Base-by-base conservation (phyloP, 1,140 invertebrate species). In the Halesus radiatus region DNA sequence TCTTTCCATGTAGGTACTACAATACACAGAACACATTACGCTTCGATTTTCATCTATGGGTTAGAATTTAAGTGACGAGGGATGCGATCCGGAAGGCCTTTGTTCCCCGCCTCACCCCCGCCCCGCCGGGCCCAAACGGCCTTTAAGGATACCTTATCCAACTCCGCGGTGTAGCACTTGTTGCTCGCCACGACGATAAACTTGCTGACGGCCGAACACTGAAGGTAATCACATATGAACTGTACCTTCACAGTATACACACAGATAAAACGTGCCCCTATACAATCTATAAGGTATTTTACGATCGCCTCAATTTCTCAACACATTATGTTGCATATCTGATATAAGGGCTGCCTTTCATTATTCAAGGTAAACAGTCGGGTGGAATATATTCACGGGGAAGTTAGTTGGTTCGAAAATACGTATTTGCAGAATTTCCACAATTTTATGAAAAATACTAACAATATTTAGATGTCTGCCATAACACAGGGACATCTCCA, bases 31-130 rank as follows among this genome's bases (percentile, higher is more conserved):
- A 45, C 66, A 45, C 66, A 50, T 70, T 52, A 32, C 15, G 66
- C n/a, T 50, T 70, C 37, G 32, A 20, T 37, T 70, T 70, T 70
- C 66, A 70, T 70, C 66, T 45, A 6, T 50, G 64, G 15, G 64
- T 68, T 70, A 70, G 66, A 70, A 52, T 50, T 66, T 32, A 66
- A 50, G 66, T 70, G 66, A 70, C 66, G 66, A 70, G 66, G 66
- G 66, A 70, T 70, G 29, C 62, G 62, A 70, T 70, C 66, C 37
- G 66, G 66, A 70, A 70, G 66, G 29, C 66, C 66, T 45, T 70
- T 70, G 66, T 70, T 70, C 66, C 29, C 64, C 32, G 0, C 20
- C 2, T 50, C 66, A 6, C 66, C 66, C 3, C 8, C n/a, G n/a
- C 29, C 64, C 23, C 0, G 5, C 32, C 7, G 8, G 37, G 10